phyloP scores from a whole-genome alignment of 2,113 vertebrate genomes.

The Varanus salvator region DNA sequence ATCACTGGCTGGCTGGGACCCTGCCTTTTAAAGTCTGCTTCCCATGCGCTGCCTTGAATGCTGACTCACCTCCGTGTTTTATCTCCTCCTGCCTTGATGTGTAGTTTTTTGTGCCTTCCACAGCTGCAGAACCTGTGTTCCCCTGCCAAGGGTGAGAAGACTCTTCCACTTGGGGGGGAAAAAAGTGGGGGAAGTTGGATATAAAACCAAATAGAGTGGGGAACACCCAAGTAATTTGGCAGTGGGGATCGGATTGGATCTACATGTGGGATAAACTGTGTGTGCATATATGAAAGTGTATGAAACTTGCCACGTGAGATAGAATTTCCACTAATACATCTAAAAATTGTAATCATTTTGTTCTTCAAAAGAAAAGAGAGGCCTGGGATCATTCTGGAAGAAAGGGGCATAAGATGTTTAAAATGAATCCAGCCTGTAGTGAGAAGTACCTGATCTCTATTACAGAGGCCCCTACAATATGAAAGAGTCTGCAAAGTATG shows the following conservation, averaged over 20 bases:
- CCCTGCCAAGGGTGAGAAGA: not conserved
- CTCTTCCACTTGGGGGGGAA: not conserved
- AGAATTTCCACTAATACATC: not conserved
- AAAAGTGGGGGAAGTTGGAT: not conserved
- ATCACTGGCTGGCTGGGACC: not conserved
- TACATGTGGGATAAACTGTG: not conserved
- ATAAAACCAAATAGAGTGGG: not conserved
- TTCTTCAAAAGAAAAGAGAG: conserved; percentile 7
- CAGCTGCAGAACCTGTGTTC: not conserved
- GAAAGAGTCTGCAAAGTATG: conserved; percentile 9
- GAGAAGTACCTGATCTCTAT: conserved; percentile 11
- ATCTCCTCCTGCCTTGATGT: not conserved
- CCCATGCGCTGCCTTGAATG: not conserved
- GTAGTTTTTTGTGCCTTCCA: not conserved
- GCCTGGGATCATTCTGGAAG: conserved; percentile 11
- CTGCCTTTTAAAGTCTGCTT: not conserved
- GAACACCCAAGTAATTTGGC: not conserved
- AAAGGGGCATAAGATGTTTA: not conserved
- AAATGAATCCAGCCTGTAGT: conserved; percentile 10
- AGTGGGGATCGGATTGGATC: not conserved
- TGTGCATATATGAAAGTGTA: not conserved
- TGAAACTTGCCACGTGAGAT: too few relatives aligned
- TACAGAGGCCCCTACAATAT: conserved; percentile 5
- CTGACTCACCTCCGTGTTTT: not conserved
- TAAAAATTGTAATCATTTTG: not conserved